Conservation (phyloP, 2,113 vertebrate genomes). For the Formicarius rufipectus region DNA sequence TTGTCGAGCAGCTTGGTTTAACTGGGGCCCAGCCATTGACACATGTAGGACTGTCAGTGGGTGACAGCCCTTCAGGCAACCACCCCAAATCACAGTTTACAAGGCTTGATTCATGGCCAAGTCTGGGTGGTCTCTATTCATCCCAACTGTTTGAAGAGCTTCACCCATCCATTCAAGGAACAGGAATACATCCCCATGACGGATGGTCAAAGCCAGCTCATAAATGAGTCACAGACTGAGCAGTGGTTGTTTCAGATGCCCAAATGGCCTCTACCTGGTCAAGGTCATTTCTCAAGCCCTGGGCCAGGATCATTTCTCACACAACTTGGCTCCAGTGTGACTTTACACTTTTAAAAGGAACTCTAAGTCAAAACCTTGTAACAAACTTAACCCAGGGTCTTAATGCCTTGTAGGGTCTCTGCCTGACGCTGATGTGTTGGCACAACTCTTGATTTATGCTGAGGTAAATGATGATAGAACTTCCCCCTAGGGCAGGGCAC, state of each 20-base stretch:
- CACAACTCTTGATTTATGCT: not conserved
- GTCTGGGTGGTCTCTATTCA: constrained; percentile 26
- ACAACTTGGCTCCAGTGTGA: not conserved
- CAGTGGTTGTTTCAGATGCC: not conserved
- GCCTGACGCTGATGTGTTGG: not conserved
- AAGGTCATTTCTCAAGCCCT: not conserved
- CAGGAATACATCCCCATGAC: not conserved
- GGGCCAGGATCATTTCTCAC: not conserved
- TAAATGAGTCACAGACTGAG: not conserved
- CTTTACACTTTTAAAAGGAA: not conserved
- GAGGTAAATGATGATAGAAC: not conserved
- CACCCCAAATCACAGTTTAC: not conserved
- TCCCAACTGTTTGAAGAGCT: not conserved
- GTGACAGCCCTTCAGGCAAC: not conserved
- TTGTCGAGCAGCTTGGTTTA: not conserved
- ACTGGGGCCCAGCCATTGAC: not conserved
- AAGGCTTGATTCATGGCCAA: not conserved
- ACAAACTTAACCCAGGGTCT: not conserved
- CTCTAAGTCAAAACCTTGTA: not conserved
- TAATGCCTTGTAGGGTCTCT: not conserved
- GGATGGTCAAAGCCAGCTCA: not conserved
- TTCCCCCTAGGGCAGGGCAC: not conserved
- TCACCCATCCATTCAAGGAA: not conserved
- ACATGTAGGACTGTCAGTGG: rapidly evolving
- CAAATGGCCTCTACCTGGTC: not conserved